Evolutionary conservation across 2,113 vertebrate species (phyloP).

Genomic region (Nicator chloris): DNA sequence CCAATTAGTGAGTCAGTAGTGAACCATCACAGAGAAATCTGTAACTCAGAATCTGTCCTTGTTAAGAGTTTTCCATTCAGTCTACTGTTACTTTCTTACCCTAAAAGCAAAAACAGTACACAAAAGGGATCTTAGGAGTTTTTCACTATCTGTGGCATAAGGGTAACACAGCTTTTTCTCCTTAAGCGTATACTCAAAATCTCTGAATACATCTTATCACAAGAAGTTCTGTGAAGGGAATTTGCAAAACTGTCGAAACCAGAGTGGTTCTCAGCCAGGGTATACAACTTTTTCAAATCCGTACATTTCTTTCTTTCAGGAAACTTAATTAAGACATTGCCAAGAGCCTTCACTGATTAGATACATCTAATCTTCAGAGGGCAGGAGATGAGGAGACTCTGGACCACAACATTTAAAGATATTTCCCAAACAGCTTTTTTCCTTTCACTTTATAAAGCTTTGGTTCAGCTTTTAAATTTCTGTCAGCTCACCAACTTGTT

Average conservation of each 20-base stretch:
- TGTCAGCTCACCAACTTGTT: conserved; percentile 82
- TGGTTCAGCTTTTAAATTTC: background rate
- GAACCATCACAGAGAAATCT: background rate
- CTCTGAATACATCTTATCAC: background rate
- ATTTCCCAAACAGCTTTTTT: background rate
- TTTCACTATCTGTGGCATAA: background rate
- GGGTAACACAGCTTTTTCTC: background rate
- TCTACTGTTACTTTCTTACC: background rate
- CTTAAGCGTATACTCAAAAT: background rate
- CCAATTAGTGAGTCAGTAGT: background rate
- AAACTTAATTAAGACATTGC: background rate
- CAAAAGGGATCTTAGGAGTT: background rate
- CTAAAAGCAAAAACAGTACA: background rate
- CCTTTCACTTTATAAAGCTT: background rate
- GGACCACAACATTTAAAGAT: background rate
- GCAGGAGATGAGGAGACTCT: background rate
- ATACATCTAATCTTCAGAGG: background rate
- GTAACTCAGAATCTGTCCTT: background rate
- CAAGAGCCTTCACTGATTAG: background rate
- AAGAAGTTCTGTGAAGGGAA: background rate
- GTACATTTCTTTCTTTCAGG: background rate
- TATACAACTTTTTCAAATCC: background rate
- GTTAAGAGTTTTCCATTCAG: background rate
- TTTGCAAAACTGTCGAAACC: background rate
- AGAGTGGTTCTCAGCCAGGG: background rate